These are phyloP conservation scores for Dasypolia templi DNA, from an alignment of 2,888 invertebrate species.

Conservation along the genomic window DNA sequence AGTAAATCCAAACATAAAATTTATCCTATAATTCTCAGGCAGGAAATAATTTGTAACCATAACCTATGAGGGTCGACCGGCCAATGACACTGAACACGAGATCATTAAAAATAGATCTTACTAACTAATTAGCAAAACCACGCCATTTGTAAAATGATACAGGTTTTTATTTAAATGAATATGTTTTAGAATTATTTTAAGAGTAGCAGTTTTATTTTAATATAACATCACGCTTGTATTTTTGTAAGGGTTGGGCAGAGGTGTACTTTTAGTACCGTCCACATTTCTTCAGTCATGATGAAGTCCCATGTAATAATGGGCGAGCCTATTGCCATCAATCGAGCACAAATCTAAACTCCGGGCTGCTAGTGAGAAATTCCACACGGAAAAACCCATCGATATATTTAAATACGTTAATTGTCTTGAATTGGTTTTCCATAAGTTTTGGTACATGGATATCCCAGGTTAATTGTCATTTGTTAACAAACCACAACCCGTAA, in stretches of 20 bases:
- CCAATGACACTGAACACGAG: slow-evolving; percentile 30
- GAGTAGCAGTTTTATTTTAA: too few relatives aligned
- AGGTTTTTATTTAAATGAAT: not conserved
- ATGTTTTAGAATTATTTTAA: not conserved
- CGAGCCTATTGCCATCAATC: too few relatives aligned
- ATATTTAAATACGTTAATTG: too few relatives aligned
- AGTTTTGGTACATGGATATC: slow-evolving; percentile 11
- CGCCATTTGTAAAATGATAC: slow-evolving; percentile 13
- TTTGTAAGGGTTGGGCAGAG: too few relatives aligned
- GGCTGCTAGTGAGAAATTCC: too few relatives aligned
- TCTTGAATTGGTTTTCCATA: too few relatives aligned
- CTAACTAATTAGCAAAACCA: slow-evolving; percentile 24
- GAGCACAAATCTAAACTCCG: too few relatives aligned
- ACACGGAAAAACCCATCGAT: too few relatives aligned
- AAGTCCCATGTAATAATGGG: too few relatives aligned
- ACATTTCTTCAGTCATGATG: too few relatives aligned
- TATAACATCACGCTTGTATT: too few relatives aligned
- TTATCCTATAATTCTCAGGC: not conserved
- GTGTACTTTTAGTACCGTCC: too few relatives aligned
- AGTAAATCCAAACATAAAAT: not conserved
- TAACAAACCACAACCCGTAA: slow-evolving; percentile 7
- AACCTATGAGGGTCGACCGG: slow-evolving; percentile 27
- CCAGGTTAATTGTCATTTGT: slow-evolving; percentile 5
- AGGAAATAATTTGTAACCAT: slow-evolving; percentile 10
- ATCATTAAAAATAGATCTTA: slow-evolving; percentile 27